Conservation (phyloP, 2,797 vertebrate genomes). For the Triplophysa yarkandensis region DNA sequence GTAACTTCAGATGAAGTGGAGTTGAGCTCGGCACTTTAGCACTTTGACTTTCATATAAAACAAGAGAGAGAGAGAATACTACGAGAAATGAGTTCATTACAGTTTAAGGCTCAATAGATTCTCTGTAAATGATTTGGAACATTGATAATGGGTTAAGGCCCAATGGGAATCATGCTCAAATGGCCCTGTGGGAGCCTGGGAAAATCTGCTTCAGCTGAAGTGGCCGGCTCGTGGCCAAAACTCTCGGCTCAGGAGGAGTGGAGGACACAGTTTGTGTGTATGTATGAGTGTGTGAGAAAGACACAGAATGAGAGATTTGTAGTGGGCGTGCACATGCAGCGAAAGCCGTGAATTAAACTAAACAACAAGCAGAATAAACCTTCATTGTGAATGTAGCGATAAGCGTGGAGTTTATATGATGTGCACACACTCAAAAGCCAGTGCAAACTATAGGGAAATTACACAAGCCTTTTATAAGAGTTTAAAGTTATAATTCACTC, state of each 20-base stretch:
- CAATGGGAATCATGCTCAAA: constrained; percentile 80
- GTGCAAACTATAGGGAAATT: too few relatives aligned
- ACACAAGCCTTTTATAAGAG: too few relatives aligned
- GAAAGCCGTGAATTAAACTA: constrained; percentile 30
- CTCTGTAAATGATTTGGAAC: constrained; percentile 82
- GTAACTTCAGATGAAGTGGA: constrained; percentile 11
- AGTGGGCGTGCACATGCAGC: constrained; percentile 49
- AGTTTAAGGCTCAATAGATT: constrained; percentile 78
- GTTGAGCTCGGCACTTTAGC: constrained; percentile 35
- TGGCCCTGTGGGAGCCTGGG: constrained; percentile 80
- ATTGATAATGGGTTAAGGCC: constrained; percentile 79
- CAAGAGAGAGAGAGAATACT: constrained; percentile 38
- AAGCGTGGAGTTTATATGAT: too few relatives aligned
- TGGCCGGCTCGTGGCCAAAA: constrained; percentile 74
- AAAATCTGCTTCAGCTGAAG: constrained; percentile 76
- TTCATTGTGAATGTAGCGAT: too few relatives aligned
- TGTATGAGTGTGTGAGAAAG: constrained; percentile 4
- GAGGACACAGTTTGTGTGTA: constrained; percentile 30
- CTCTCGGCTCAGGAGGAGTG: constrained; percentile 48
- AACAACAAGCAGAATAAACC: background rate
- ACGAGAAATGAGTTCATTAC: constrained; percentile 77
- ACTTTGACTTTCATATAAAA: constrained; percentile 47
- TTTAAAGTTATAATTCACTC: too few relatives aligned
- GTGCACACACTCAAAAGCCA: background rate
- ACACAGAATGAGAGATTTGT: constrained; percentile 14